phyloP scores from a whole-genome alignment of 2,888 invertebrate species.

The Rotaria macrura region DNA sequence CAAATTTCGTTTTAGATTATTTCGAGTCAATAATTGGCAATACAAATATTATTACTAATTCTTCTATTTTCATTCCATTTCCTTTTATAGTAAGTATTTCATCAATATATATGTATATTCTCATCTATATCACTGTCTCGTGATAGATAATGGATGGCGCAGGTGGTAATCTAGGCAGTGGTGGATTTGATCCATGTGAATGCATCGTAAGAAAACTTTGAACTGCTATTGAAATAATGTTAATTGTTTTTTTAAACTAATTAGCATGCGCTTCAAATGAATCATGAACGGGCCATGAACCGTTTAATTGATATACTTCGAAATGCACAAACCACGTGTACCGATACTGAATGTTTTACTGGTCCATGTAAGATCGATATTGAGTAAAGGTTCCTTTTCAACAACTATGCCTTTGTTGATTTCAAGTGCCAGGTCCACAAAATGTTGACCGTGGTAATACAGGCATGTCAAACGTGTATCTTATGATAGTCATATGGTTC shows the following conservation, averaged over 20 bases:
- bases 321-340: slow-evolving; percentile 21
- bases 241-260: neutral
- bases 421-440: neutral
- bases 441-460: neutral
- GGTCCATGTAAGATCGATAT: neutral
- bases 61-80: neutral
- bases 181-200: slow-evolving; percentile 21
- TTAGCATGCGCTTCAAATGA: neutral
- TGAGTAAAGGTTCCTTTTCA: neutral
- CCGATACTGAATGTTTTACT: slow-evolving; percentile 4
- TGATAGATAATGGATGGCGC: neutral
- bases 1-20: neutral
- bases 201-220: neutral
- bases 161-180: neutral
- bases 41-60: neutral
- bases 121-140: neutral
- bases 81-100: neutral
- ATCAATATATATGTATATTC: neutral
- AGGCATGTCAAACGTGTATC: neutral
- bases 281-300: neutral
- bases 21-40: neutral
- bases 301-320: neutral
- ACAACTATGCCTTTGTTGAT: neutral
- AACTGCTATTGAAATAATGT: no score
- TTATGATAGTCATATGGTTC: neutral